Evolutionary conservation across 2,797 vertebrate species (phyloP).

Genomic region (Anniella stebbinsi): DNA sequence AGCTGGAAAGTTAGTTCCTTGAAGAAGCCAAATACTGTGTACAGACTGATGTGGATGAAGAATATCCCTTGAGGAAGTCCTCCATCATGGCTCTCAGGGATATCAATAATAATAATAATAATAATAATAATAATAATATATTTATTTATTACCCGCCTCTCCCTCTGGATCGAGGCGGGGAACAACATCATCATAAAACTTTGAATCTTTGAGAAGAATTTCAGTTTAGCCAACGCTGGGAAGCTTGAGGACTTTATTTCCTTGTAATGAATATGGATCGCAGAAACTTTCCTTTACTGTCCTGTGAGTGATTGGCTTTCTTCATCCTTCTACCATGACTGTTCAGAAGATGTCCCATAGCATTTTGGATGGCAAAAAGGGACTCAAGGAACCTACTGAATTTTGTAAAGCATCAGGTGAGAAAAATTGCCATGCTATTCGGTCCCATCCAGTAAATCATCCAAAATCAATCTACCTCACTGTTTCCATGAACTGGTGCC

Average conservation of each 20-base stretch:
- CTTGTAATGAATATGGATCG: background rate
- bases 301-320: conserved; percentile 12
- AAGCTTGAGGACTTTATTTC: background rate
- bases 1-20: background rate
- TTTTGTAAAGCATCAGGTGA: background rate
- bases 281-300: background rate
- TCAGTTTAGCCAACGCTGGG: background rate
- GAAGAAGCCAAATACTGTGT: background rate
- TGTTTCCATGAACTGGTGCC: background rate
- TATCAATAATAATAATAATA: too few species aligned
- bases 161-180: too few species aligned
- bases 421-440: background rate
- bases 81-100: background rate
- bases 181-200: too few species aligned
- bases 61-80: background rate
- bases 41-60: background rate
- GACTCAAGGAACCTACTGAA: background rate
- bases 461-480: background rate
- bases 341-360: conserved; percentile 26
- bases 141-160: too few species aligned
- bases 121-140: too few species aligned
- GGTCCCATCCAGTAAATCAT: fast-evolving
- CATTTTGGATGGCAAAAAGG: background rate
- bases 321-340: conserved; percentile 63
- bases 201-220: background rate